phyloP scores from a whole-genome alignment of 2,113 vertebrate genomes.

The Eclectus roratus region DNA sequence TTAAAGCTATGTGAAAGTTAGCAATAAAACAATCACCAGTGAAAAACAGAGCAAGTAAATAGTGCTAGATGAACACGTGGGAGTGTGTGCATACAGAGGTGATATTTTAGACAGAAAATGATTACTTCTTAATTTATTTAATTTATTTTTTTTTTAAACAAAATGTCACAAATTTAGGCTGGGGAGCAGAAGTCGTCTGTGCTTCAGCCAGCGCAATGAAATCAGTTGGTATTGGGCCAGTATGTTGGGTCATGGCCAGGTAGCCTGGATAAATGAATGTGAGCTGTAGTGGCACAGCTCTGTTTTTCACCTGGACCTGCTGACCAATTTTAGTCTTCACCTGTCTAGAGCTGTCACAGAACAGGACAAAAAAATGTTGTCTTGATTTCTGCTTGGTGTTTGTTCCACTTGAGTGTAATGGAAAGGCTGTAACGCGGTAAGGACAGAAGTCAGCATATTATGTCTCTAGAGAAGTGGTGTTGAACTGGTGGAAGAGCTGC shows the following conservation, averaged over 20 bases:
- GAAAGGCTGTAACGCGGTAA: fast-evolving
- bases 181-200: neutral
- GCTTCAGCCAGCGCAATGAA: neutral
- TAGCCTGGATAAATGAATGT: neutral
- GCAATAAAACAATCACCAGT: neutral
- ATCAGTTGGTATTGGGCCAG: neutral
- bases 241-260: neutral
- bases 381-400: neutral
- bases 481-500: neutral
- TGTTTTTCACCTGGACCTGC: neutral
- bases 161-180: neutral
- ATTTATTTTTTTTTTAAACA: neutral
- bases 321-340: neutral
- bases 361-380: neutral
- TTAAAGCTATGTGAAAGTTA: neutral
- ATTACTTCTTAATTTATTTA: neutral
- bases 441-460: neutral
- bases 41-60: neutral
- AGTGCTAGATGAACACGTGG: neutral
- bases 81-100: neutral
- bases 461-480: neutral
- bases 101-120: neutral
- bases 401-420: neutral
- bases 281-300: neutral
- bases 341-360: neutral